These are phyloP conservation scores for Lysandra bellargus DNA, from an alignment of 2,888 invertebrate genomes.

Conservation along the genomic window DNA sequence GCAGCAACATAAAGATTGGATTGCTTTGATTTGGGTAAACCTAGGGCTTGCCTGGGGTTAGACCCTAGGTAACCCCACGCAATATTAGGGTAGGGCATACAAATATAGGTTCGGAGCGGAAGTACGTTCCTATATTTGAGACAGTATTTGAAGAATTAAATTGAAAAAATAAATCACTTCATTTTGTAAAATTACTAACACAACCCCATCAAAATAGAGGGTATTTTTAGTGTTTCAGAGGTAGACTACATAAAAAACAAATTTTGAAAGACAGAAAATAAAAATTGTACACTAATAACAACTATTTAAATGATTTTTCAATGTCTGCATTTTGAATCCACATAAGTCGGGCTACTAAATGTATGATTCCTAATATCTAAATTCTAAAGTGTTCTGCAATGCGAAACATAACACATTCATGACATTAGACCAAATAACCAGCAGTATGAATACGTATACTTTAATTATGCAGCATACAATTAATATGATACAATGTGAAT, in stretches of 20 bases:
- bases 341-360: background rate
- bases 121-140: too few species aligned
- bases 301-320: background rate
- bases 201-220: too few species aligned
- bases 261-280: too few species aligned
- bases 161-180: too few species aligned
- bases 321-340: background rate
- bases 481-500: conserved; percentile 9
- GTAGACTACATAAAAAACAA: too few species aligned
- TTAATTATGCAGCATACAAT: conserved; percentile 8
- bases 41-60: background rate
- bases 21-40: conserved; percentile 4
- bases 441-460: background rate
- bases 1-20: background rate
- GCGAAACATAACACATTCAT: conserved; percentile 3
- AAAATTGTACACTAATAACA: too few species aligned
- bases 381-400: background rate
- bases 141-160: too few species aligned
- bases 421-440: background rate
- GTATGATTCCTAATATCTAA: background rate
- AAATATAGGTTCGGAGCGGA: too few species aligned
- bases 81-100: background rate
- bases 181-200: too few species aligned
- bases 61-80: background rate
- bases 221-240: too few species aligned